Evolutionary conservation across 2,797 vertebrate species (phyloP).

Genomic region (Gymnocypris eckloni): DNA sequence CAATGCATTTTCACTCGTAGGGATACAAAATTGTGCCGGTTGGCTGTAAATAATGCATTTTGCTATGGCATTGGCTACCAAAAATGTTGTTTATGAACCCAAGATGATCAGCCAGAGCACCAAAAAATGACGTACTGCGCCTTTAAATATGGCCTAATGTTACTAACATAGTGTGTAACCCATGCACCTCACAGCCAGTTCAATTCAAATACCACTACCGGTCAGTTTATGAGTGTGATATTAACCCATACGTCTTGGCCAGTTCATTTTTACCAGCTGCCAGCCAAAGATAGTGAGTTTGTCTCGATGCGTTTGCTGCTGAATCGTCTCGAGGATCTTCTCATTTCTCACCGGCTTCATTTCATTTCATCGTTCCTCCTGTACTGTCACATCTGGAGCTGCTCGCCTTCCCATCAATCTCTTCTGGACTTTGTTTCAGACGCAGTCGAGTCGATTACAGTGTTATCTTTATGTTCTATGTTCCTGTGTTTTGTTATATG

Average conservation of each 20-base stretch:
- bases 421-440: slow-evolving; percentile 57
- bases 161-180: neutral
- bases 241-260: neutral
- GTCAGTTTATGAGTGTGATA: neutral
- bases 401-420: neutral
- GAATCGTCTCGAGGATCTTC: neutral
- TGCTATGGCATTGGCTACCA: neutral
- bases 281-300: neutral
- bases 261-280: neutral
- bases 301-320: neutral
- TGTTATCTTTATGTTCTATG: slow-evolving; percentile 67
- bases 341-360: neutral
- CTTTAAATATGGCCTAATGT: slow-evolving; percentile 4
- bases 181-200: neutral
- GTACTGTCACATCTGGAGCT: too few species aligned
- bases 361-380: neutral
- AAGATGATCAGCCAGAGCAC: neutral
- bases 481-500: slow-evolving; percentile 66
- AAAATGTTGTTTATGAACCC: neutral
- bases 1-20: neutral
- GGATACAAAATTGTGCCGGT: too few species aligned
- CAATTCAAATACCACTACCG: neutral
- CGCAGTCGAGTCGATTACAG: slow-evolving; percentile 70
- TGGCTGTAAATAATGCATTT: neutral
- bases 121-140: neutral